phyloP scores from a whole-genome alignment of 64 coral and sea anemone species.

The Porites lutea region DNA sequence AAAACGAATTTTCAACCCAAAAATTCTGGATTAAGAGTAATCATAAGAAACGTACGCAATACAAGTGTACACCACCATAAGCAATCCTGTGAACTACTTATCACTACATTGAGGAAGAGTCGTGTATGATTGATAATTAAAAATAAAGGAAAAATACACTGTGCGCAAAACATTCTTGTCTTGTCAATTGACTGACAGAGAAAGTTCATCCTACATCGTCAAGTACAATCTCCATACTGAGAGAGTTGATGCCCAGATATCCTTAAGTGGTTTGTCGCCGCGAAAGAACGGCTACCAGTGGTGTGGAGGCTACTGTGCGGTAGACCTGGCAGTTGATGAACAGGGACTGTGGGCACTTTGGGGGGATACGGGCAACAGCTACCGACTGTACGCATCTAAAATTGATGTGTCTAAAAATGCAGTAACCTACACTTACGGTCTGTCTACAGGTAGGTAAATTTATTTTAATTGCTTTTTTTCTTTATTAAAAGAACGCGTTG shows the following conservation, averaged over 20 bases:
- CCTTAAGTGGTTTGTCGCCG: background rate
- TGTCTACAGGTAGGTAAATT: background rate
- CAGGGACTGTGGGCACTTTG: slow-evolving; percentile 41
- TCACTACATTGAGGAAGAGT: too few species aligned
- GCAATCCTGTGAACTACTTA: too few species aligned
- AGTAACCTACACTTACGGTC: background rate
- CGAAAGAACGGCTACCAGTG: background rate
- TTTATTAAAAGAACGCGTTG: too few species aligned
- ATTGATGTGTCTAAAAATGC: slow-evolving; percentile 34
- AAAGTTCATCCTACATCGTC: slow-evolving; percentile 1
- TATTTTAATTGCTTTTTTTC: too few species aligned
- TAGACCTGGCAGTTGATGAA: slow-evolving; percentile 52
- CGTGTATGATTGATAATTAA: too few species aligned
- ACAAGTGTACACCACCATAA: too few species aligned
- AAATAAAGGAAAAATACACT: too few species aligned
- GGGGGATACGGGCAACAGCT: background rate
- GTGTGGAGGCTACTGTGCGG: background rate
- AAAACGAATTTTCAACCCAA: too few species aligned
- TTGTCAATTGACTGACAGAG: slow-evolving; percentile 6
- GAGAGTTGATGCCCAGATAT: slow-evolving; percentile 11
- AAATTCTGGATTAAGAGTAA: too few species aligned
- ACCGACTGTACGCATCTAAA: background rate
- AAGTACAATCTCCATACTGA: slow-evolving; percentile 44
- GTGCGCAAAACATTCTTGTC: too few species aligned
- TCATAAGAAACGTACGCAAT: too few species aligned